Percentiles rank a stretch among this genome's conserved stretches.
Evolutionary conservation across 2,113 vertebrate species (phyloP).

Genomic region (Puffinus mauretanicus): DNA sequence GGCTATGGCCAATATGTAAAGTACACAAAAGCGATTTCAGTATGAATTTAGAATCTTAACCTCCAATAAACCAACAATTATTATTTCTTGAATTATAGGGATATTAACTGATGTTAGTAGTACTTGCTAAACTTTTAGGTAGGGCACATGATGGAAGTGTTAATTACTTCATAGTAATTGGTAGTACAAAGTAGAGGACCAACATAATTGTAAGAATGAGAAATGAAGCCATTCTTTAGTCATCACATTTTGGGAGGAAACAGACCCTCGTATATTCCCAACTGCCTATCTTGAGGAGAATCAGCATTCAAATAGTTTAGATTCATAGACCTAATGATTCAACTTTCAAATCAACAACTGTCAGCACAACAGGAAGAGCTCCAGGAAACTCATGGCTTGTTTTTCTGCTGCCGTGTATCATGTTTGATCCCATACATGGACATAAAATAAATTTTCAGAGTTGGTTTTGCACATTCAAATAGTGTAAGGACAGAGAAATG

Average conservation of each 20-base stretch:
- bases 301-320: neutral
- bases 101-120: neutral
- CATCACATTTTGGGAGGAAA: neutral
- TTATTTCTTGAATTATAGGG: neutral
- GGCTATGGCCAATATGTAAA: neutral
- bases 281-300: neutral
- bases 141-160: neutral
- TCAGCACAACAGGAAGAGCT: neutral
- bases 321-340: neutral
- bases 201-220: neutral
- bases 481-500: neutral
- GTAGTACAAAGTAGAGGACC: neutral
- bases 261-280: neutral
- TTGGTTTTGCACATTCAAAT: neutral
- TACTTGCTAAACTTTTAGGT: neutral
- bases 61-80: neutral
- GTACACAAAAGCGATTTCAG: neutral
- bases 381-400: neutral
- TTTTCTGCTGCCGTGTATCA: neutral
- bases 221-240: neutral
- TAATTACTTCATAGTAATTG: neutral
- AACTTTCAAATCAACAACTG: neutral
- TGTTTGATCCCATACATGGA: neutral
- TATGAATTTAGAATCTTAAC: neutral
- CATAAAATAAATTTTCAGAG: neutral